phyloP scores from a whole-genome alignment of 1,140 invertebrate genomes.

The Brevipalpus yothersi region DNA sequence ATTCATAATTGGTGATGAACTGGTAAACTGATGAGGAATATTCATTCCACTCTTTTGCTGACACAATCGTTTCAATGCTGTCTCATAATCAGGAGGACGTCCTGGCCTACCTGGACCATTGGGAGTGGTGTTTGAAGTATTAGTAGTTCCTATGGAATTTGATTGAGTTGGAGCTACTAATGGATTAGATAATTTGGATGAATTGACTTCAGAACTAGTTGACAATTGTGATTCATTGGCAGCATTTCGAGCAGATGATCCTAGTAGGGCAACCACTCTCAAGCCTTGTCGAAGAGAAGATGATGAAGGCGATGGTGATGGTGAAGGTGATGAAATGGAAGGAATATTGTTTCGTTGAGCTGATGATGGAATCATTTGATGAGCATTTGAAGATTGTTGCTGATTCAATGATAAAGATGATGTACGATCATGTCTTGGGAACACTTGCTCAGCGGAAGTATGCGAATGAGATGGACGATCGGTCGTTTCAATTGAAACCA shows the following conservation, averaged over 20 bases:
- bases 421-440: neutral
- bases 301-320: neutral
- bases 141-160: neutral
- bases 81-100: conserved; percentile 16
- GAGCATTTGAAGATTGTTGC: neutral
- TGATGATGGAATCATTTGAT: neutral
- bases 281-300: neutral
- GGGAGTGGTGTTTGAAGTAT: neutral
- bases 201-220: neutral
- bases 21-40: neutral
- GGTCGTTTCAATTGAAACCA: neutral
- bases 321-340: neutral
- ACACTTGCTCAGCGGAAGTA: neutral
- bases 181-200: neutral
- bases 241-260: neutral
- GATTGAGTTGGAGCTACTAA: neutral
- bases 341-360: too few relatives aligned
- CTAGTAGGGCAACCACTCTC: neutral
- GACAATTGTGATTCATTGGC: neutral
- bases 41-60: conserved; percentile 5
- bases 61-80: conserved; percentile 13
- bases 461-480: neutral
- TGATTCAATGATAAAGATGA: neutral
- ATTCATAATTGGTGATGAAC: neutral
- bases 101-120: conserved; percentile 10